Evolutionary conservation across 2,797 vertebrate genomes (phyloP).

Genomic region (Etheostoma perlongum): DNA sequence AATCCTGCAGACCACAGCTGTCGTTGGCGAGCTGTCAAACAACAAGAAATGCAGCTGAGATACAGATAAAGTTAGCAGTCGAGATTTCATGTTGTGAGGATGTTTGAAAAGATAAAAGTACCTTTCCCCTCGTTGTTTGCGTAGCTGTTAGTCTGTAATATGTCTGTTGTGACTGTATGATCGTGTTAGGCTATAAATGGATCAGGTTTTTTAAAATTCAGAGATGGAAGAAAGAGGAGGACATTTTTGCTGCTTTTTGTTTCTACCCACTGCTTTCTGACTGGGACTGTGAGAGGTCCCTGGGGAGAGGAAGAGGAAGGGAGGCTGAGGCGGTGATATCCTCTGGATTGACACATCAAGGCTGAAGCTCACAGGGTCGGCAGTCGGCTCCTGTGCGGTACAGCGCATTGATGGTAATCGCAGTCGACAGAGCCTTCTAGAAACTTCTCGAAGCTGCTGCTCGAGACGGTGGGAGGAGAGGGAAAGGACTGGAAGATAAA

Average conservation of each 20-base stretch:
- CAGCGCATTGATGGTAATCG: conserved; percentile 60
- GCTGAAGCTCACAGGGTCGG: conserved; percentile 42
- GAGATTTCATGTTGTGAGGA: not conserved
- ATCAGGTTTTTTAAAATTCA: conserved; percentile 39
- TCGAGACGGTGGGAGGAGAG: conserved; percentile 20
- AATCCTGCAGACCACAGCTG: conserved; percentile 26
- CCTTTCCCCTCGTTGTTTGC: conserved; percentile 25
- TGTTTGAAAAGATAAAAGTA: conserved; percentile 8
- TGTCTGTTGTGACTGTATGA: conserved; percentile 52
- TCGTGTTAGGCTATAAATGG: conserved; percentile 51
- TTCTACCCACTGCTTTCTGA: conserved; percentile 41
- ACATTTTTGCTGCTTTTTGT: conserved; percentile 45
- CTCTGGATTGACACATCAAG: conserved; percentile 62
- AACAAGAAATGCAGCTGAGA: not conserved
- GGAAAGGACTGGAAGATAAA: conserved; percentile 22
- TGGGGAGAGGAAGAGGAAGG: conserved; percentile 22
- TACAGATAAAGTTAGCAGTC: not conserved
- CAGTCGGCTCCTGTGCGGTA: conserved; percentile 37
- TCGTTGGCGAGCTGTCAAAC: conserved; percentile 12
- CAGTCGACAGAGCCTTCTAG: conserved; percentile 68
- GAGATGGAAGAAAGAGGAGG: conserved; percentile 1
- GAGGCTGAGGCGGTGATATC: conserved; percentile 19
- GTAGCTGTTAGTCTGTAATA: conserved; percentile 28
- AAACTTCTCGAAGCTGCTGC: conserved; percentile 57
- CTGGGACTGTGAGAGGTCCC: conserved; percentile 27